These are phyloP conservation scores for Lytechinus pictus DNA, from an alignment of 35 echinoderm and acorn worm genomes.

Conservation along the genomic window DNA sequence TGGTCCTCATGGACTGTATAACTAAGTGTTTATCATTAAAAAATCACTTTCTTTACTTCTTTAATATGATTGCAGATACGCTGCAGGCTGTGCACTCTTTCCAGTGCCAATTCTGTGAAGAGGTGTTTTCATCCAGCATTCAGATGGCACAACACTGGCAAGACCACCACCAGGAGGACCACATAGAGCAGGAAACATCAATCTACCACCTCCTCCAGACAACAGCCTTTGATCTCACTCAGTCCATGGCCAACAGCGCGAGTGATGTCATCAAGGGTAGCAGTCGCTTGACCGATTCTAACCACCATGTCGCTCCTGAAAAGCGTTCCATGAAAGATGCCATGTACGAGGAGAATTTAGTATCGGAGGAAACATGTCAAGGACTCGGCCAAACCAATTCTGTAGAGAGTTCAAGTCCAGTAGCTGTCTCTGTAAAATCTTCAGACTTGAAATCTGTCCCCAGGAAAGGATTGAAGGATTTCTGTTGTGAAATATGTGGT, in stretches of 20 bases:
- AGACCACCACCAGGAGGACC: slow-evolving; percentile 4
- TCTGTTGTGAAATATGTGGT: slow-evolving; percentile 31
- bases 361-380: neutral
- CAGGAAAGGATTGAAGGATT: neutral
- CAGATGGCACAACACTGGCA: slow-evolving; percentile 43
- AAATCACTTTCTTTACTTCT: too few species aligned
- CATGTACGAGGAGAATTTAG: neutral
- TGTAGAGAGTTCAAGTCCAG: neutral
- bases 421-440: neutral
- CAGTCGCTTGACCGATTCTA: neutral
- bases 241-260: neutral
- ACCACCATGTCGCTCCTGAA: neutral
- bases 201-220: slow-evolving; percentile 24
- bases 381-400: neutral
- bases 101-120: slow-evolving; percentile 38
- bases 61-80: slow-evolving; percentile 24
- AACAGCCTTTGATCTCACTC: neutral
- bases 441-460: neutral
- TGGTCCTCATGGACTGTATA: too few species aligned
- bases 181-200: neutral
- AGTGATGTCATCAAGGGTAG: neutral
- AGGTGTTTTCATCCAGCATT: slow-evolving; percentile 47
- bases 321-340: neutral
- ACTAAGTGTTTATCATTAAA: too few species aligned
- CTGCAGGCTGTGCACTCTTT: neutral